These are phyloP conservation scores for Endotricha flammealis DNA, from an alignment of 2,888 invertebrate species.

Conservation along the genomic window DNA sequence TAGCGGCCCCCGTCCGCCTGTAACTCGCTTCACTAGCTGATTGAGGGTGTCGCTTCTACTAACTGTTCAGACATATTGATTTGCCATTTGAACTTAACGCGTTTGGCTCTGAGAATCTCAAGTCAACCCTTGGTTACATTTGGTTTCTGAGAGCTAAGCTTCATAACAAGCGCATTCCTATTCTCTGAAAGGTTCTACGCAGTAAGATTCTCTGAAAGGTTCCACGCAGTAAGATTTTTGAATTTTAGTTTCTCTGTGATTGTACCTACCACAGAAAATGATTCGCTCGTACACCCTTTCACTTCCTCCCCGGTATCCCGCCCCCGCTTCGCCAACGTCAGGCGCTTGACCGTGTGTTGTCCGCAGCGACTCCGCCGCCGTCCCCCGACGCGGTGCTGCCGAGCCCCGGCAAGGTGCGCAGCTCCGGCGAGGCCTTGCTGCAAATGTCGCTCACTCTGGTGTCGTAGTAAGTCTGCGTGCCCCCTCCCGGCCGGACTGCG, in stretches of 20 bases:
- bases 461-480: constrained; percentile 61
- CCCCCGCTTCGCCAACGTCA: constrained; percentile 4
- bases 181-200: background rate
- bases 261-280: no score
- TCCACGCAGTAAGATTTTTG: no score
- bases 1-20: constrained; percentile 42
- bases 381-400: constrained; percentile 59
- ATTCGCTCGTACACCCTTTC: background rate
- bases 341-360: constrained; percentile 29
- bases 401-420: constrained; percentile 64
- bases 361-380: constrained; percentile 38
- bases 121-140: background rate
- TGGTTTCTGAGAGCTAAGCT: background rate
- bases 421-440: constrained; percentile 44
- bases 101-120: background rate
- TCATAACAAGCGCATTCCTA: background rate
- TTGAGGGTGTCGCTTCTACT: constrained; percentile 63
- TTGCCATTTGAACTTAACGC: constrained; percentile 2
- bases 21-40: constrained; percentile 39
- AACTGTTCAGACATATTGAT: constrained; percentile 29
- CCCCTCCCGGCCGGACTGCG: constrained; percentile 22
- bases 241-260: no score
- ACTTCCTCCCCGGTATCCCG: background rate
- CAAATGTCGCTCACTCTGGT: constrained; percentile 46
- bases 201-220: no score